phyloP scores from a whole-genome alignment of 2,113 vertebrate species.

The Pseudorectes ferrugineus region DNA sequence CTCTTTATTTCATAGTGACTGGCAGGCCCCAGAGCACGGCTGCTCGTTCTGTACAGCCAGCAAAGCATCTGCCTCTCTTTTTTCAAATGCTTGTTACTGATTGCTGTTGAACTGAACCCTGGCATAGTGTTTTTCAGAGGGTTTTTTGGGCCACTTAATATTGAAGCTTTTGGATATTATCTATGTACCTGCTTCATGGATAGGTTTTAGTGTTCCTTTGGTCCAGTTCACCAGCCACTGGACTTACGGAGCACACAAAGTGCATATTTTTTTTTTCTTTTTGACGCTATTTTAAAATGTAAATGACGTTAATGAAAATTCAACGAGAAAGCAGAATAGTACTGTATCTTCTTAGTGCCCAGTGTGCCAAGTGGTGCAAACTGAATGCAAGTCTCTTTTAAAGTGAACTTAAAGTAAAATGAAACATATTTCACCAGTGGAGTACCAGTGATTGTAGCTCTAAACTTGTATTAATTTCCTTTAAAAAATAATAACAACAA shows the following conservation, averaged over 20 bases:
- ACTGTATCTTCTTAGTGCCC: background rate
- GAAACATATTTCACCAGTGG: background rate
- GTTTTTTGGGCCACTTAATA: background rate
- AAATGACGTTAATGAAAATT: background rate
- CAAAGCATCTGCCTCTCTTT: background rate
- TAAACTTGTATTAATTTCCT: background rate
- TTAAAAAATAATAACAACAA: background rate
- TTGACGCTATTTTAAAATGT: background rate
- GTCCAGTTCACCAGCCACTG: background rate
- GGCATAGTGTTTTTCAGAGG: background rate
- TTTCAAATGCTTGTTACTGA: background rate
- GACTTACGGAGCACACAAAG: background rate
- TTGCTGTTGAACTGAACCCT: background rate
- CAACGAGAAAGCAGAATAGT: background rate
- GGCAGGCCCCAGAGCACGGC: background rate
- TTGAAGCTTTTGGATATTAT: background rate
- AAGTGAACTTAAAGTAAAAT: background rate
- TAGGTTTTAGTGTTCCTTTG: background rate
- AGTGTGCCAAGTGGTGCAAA: background rate
- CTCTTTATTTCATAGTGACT: background rate
- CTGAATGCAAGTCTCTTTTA: background rate
- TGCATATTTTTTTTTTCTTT: background rate
- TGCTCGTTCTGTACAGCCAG: background rate
- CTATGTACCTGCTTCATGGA: background rate
- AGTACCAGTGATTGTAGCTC: background rate